Base-by-base conservation (phyloP, 1,140 invertebrate genomes). In the Zaprionus tsacasi region DNA sequence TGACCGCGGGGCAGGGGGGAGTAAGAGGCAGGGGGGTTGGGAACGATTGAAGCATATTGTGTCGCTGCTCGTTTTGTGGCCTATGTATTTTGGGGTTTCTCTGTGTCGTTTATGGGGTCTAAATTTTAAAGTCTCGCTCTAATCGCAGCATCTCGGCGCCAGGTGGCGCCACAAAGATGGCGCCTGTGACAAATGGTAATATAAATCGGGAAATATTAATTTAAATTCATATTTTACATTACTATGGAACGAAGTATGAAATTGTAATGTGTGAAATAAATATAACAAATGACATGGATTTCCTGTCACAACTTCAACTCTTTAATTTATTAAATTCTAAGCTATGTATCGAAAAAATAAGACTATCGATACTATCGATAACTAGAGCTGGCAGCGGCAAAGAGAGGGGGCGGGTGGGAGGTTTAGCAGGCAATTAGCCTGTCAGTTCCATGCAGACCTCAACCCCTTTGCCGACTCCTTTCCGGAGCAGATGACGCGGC, bases 1-100 rank as follows among this genome's bases (percentile, higher is more conserved):
- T 59, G 48, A 45, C 40, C 40, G 38, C 25, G 27, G 21, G 30
- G 15, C 2, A 60, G 30, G 11, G 56, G 13, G 54, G 12, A 27
- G 55, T n/a, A n/a, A n/a, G 36, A 8, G 21, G 21, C 21, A 35
- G 33, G 13, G 58, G 17, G 25, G 11, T 6, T 27, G 45, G 21
- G 21, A 30, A 56, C 45, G 30, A 60, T 68, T 59, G 56, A 48
- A 85, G 76, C 82, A 88, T 87, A 88, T 82, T 87, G 83, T 88
- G 77, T 72, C 80, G 81, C 70, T 78, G 83, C 83, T 80, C 83
- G 82, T 88, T 88, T 87, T 77, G 83, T 79, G 82, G 83, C 77
- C 66, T 77, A 79, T 79, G 77, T 66, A 74, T 54, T 65, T 81
- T 58, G 43, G 58, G 70, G 68, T n/a, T 52, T 52, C 45, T 21